Percentiles rank a stretch among this genome's conserved stretches.
Evolutionary conservation across 2,888 invertebrate genomes (phyloP).

Genomic region (Priocnemis perturbator): DNA sequence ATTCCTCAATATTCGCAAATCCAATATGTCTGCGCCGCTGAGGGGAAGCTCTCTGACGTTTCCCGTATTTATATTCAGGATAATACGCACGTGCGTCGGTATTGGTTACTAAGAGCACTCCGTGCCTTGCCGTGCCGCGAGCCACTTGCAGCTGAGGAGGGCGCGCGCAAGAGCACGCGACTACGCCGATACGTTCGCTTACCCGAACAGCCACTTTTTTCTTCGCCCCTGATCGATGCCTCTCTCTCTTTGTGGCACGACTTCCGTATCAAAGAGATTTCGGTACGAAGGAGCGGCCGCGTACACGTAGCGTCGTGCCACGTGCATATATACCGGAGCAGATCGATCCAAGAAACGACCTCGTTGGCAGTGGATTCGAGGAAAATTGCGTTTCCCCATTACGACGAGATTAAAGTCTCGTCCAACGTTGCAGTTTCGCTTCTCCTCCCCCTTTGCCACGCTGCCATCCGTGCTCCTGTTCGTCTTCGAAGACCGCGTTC

Average conservation of each 20-base stretch:
- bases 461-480: conserved; percentile 8
- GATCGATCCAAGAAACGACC: conserved; percentile 49
- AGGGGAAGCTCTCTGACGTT: conserved; percentile 56
- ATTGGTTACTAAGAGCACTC: conserved; percentile 40
- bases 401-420: conserved; percentile 59
- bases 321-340: background rate
- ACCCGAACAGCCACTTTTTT: conserved; percentile 16
- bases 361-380: conserved; percentile 49
- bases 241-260: conserved; percentile 19
- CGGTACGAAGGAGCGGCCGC: conserved; percentile 38
- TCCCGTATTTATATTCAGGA: background rate
- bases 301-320: conserved; percentile 29
- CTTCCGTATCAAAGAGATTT: conserved; percentile 52
- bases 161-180: conserved; percentile 1
- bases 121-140: conserved; percentile 22
- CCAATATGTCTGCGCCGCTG: conserved; percentile 62
- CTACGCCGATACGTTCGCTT: background rate
- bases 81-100: conserved; percentile 12
- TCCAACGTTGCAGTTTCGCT: conserved; percentile 44
- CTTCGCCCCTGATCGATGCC: conserved; percentile 1
- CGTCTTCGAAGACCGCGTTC: conserved; percentile 38
- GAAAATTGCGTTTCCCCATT: conserved; percentile 61
- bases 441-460: background rate
- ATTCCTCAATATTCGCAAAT: conserved; percentile 60
- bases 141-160: conserved; percentile 22